phyloP scores from a whole-genome alignment of 1,140 invertebrate species.

The Patella vulgata region DNA sequence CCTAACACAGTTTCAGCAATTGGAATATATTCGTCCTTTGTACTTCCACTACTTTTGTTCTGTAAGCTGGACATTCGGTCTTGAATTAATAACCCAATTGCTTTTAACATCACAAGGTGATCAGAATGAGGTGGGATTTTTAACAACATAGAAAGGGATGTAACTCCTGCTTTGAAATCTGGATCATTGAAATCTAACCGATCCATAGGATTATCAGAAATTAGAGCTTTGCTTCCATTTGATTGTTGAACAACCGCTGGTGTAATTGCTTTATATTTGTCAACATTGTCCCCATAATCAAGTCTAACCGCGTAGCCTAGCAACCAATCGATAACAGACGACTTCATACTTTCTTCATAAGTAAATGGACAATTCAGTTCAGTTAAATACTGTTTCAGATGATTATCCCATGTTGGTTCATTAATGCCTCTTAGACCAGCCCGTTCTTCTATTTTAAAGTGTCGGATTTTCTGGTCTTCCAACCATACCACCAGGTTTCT shows the following conservation, averaged over 20 bases:
- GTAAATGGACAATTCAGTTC: slow-evolving; percentile 75
- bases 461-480: slow-evolving; percentile 93
- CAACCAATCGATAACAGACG: slow-evolving; percentile 82
- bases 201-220: slow-evolving; percentile 83
- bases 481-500: slow-evolving; percentile 87
- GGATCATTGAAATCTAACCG: slow-evolving; percentile 84
- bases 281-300: slow-evolving; percentile 82
- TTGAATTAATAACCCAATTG: slow-evolving; percentile 15
- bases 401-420: slow-evolving; percentile 76
- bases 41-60: slow-evolving; percentile 3
- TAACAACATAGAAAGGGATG: slow-evolving; percentile 79
- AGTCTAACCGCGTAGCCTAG: slow-evolving; percentile 82
- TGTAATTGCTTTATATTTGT: slow-evolving; percentile 77
- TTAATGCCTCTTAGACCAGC: slow-evolving; percentile 75
- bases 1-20: slow-evolving; percentile 76
- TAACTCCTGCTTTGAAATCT: slow-evolving; percentile 85
- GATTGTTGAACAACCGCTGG: slow-evolving; percentile 71
- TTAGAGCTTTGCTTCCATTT: slow-evolving; percentile 72
- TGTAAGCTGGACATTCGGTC: no score
- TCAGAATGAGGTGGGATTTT: slow-evolving; percentile 84
- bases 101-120: slow-evolving; percentile 79
- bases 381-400: slow-evolving; percentile 80
- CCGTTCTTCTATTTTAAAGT: slow-evolving; percentile 86
- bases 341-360: slow-evolving; percentile 67
- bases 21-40: slow-evolving; percentile 72